Evolutionary conservation across 2,888 invertebrate genomes (phyloP), one percentile per base, ranked within the genome.

Genomic region (Rutpela maculata): DNA sequence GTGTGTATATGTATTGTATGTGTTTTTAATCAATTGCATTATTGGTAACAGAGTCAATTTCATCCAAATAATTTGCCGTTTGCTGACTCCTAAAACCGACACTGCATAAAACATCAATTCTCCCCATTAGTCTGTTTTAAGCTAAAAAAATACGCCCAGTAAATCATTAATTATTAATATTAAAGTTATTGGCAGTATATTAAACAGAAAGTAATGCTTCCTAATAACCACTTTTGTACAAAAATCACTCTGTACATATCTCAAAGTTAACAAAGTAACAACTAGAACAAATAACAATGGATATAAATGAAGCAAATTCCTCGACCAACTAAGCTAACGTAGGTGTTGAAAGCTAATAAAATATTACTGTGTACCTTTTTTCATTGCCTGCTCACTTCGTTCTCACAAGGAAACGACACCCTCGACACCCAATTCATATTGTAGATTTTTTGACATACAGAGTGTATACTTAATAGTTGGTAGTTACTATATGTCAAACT

Each of bases 391-490:
- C 60, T 60, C 35, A 60, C 60, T 70, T 59, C 60, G 17, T 60
- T 70, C 70, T 60, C 70, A 70, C 35, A 69, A 57, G 75, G 50
- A 79, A 77, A 77, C 79, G 77, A 76, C 78, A 65, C 59, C 56
- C 18, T 69, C 43, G 70, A 60, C 75, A 73, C 78, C 75, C 75
- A 72, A 38, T 77, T 77, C 75, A 62, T 79, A 77, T 81, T 84
- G 84, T 86, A 86, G 84, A 85, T 83, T 84, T 82, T 82, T 82
- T 81, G 78, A 81, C 82, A 85, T 84, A 85, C 85, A 84, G 81
- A 85, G 82, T 86, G 86, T 87, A 87, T 88, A 88, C 88, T 88
- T 88, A 87, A 85, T 88, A 87, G 86, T 76, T 85, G 80, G 80
- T 86, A 86, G 86, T 84, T 84, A 84, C 80, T 84, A 86, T 85